These are phyloP conservation scores for Cryptus armator DNA, from an alignment of 2,888 invertebrate genomes.

Conservation along the genomic window DNA sequence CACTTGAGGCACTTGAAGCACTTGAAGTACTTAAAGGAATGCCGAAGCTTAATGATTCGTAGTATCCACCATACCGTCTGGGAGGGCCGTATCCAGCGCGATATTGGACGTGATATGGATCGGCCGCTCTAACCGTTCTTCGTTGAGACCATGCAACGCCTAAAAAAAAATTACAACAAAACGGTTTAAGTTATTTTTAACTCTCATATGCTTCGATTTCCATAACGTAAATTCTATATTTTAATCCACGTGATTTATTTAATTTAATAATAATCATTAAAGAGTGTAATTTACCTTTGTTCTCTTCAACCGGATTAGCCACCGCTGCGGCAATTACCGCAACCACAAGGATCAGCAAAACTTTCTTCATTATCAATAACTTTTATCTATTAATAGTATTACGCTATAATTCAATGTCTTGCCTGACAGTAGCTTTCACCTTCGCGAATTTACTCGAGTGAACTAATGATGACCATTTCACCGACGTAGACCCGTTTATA, in stretches of 20 bases:
- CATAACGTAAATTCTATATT: neutral
- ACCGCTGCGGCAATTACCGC: neutral
- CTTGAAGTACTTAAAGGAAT: too few relatives aligned
- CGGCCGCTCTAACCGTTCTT: too few relatives aligned
- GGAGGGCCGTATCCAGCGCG: too few relatives aligned
- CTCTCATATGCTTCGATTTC: neutral
- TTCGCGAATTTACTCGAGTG: neutral
- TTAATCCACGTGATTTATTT: neutral
- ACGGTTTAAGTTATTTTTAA: neutral
- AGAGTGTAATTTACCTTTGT: neutral
- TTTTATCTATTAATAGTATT: neutral
- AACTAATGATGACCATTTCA: too few relatives aligned
- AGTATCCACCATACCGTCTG: too few relatives aligned
- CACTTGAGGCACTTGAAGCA: too few relatives aligned
- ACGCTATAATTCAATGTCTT: too few relatives aligned
- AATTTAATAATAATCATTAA: neutral
- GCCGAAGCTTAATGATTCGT: too few relatives aligned
- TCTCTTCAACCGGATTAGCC: neutral
- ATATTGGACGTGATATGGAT: too few relatives aligned
- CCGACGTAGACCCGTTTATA: neutral
- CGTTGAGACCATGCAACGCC: too few relatives aligned
- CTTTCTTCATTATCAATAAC: constrained; percentile 27
- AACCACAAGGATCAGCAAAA: constrained; percentile 29
- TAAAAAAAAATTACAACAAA: too few relatives aligned
- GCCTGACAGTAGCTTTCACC: too few relatives aligned